Evolutionary conservation across 2,888 invertebrate genomes (phyloP).

Genomic region (Aspidapion aeneum): DNA sequence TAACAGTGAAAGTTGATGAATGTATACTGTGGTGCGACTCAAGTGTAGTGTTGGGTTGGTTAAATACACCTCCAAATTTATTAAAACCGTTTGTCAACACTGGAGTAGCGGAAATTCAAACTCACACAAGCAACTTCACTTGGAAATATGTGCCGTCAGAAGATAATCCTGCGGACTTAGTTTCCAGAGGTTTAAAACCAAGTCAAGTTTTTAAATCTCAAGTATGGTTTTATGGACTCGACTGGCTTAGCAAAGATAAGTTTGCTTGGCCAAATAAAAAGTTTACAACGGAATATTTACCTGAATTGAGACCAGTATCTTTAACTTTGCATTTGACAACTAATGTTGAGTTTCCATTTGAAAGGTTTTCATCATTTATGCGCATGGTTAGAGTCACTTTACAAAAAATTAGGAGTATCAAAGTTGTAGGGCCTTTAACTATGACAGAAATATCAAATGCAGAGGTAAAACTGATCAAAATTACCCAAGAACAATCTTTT

Average conservation of each 20-base stretch:
- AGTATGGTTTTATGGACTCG: neutral
- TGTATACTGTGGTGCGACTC: conserved; percentile 24
- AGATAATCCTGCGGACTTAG: conserved; percentile 26
- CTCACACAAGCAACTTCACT: conserved; percentile 3
- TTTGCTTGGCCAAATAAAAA: neutral
- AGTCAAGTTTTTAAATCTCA: conserved; percentile 5
- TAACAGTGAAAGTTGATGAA: conserved; percentile 10
- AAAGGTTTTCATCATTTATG: neutral
- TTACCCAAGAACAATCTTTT: neutral
- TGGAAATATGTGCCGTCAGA: conserved; percentile 24
- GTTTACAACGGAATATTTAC: conserved; percentile 2
- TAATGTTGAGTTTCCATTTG: neutral
- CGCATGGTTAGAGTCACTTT: neutral
- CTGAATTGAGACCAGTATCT: conserved; percentile 11
- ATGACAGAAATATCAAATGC: neutral
- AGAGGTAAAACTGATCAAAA: neutral
- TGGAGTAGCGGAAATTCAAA: conserved; percentile 26
- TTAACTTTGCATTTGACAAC: neutral
- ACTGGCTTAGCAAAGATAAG: neutral
- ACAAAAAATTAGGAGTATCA: neutral
- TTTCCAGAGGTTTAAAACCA: conserved; percentile 23
- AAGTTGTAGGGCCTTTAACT: neutral
- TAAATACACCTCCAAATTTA: conserved; percentile 18
- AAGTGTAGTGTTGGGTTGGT: conserved; percentile 23
- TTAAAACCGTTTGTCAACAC: conserved; percentile 27